Evolutionary conservation across 2,797 vertebrate species (phyloP), one percentile per base, ranked within the genome.

Genomic region (Halcyon chelicuti): DNA sequence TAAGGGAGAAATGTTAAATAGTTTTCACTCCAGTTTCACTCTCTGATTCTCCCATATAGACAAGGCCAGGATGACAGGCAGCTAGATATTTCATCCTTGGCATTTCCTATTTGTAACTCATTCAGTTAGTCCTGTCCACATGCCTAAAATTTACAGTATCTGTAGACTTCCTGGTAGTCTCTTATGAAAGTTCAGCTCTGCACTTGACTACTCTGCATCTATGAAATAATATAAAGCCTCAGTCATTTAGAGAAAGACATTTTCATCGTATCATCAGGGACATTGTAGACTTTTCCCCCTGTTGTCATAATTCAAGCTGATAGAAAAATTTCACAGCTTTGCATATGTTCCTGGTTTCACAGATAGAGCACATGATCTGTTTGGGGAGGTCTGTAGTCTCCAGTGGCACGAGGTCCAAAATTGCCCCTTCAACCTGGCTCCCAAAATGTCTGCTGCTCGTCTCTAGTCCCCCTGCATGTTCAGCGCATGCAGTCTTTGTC

Each of bases 381-480:
- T 6, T 39, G 35, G 21, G 14, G 13, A 78, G 4, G 22, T 65
- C 46, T 70, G 29, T 21, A 68, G 35, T 17, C 14, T 70, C 26
- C 46, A 39, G 33, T 28, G 31, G 54, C 17, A 76, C 17, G 8
- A 58, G 12, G 3, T 58, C 63, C 11, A 73, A 73, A 42, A 82
- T 5, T 49, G 5, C 2, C 15, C 7, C 26, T 77, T 92, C 55
- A 58, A 12, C 17, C 11, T 47, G 40, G 14, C 12, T 89, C 55
- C 31, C 35, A 12, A 54, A 63, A 44, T 28, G 14, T 49, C 67
- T 61, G 8, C 57, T 82, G 44, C 21, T 55, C 10, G 3, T 47
- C 13, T 25, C 44, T 33, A 42, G 25, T 11, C 8, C 15, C 3
- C 6, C 11, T 49, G 13, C 33, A 29, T 0, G 0, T 58, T 78